Evolutionary conservation across 92 coral and sea anemone genomes (phyloP), one percentile per base, ranked within the genome.

Genomic region (Nematostella vectensis): DNA sequence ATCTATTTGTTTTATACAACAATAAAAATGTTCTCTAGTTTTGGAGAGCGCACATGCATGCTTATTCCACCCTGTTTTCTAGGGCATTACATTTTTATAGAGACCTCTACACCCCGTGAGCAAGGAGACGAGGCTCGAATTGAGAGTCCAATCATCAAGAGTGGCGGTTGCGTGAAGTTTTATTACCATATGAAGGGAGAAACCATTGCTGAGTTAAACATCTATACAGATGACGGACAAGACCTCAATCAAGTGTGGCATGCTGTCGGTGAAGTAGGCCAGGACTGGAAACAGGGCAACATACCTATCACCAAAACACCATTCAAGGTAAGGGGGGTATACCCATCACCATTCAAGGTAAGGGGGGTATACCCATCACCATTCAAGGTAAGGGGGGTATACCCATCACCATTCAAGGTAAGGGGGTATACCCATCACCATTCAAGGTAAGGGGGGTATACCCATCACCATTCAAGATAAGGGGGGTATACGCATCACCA

Each of bases 111-210:
- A 4, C 51, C 72, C 8, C 63, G 72, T 18, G 60, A 23, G n/a
- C 84, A 77, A 48, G 78, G 78, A 17, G 23, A 63, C 2, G 20
- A 3, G 11, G 73, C 84, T 6, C 78, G 72, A 16, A 13, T 77
- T 1, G 25, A 49, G 3, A 77, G 84, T 24, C 84, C 84, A n/a
- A 17, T 24, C n/a, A 45, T 77, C 15, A 20, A 11, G 23, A 59
- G 47, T 17, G 77, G 59, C 21, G 27, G 44, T 0, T 77, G 84
- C 49, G 38, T 77, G 25, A 63, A 70, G 78, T 77, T 77, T 44
- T 77, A 57, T 43, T 77, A 77, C 58, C 42, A 55, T 51, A 77
- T 77, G 84, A 29, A 33, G 19, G 74, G 78, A n/a, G 11, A 45
- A n/a, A 19, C 58, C 18, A 56, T 71, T 1, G 84, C 71, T 4